Percentiles rank a stretch among this genome's conserved stretches.
phyloP scores from a whole-genome alignment of 1,140 invertebrate species.

The Drosophila kepulauana region DNA sequence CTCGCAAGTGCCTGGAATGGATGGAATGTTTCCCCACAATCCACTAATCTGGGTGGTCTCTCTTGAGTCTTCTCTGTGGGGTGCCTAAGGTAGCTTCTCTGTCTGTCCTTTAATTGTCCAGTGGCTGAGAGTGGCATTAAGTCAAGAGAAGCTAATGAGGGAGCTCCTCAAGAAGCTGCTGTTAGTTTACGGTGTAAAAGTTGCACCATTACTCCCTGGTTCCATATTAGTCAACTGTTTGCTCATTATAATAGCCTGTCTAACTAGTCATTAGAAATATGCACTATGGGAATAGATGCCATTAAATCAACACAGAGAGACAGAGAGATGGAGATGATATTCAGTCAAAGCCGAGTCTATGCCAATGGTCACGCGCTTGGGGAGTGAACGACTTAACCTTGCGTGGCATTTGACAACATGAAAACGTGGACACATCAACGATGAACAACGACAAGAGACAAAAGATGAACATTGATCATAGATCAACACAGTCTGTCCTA shows the following conservation, averaged over 20 bases:
- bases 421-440: slow-evolving; percentile 64
- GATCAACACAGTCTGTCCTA: slow-evolving; percentile 34
- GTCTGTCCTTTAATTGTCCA: neutral
- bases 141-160: slow-evolving; percentile 35
- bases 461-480: slow-evolving; percentile 38
- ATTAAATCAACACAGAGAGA: slow-evolving; percentile 33
- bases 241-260: slow-evolving; percentile 37
- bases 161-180: slow-evolving; percentile 5
- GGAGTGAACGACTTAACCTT: slow-evolving; percentile 62
- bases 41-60: slow-evolving; percentile 58
- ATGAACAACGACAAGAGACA: slow-evolving; percentile 39
- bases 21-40: slow-evolving; percentile 21
- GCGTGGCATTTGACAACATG: slow-evolving; percentile 43
- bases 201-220: slow-evolving; percentile 10
- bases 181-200: slow-evolving; percentile 9
- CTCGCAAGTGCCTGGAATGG: slow-evolving; percentile 36
- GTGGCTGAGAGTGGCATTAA: slow-evolving; percentile 56
- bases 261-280: slow-evolving; percentile 39
- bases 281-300: slow-evolving; percentile 67
- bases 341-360: neutral
- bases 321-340: neutral
- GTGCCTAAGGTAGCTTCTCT: slow-evolving; percentile 8
- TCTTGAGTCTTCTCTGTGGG: neutral
- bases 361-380: slow-evolving; percentile 43
- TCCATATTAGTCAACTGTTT: slow-evolving; percentile 60